Conservation (phyloP, 2,113 vertebrate genomes). For the Mormoops blainvillei region DNA sequence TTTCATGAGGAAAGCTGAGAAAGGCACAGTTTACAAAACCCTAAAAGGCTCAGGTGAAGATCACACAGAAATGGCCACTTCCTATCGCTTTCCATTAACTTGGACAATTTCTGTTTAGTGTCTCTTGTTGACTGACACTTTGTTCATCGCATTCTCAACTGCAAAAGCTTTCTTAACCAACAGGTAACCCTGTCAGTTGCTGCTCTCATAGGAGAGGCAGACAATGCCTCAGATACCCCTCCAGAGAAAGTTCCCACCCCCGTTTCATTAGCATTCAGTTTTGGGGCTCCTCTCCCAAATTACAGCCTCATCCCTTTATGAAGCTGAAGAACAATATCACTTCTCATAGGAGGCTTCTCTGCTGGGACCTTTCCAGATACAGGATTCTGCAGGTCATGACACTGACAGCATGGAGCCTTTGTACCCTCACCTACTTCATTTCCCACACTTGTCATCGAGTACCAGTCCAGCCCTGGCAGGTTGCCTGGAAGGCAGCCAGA, state of each 20-base stretch:
- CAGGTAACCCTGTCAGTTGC: rapidly evolving
- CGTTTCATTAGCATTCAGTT: neutral
- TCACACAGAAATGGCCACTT: neutral
- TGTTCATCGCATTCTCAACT: neutral
- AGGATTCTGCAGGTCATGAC: neutral
- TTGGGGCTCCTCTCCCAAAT: neutral
- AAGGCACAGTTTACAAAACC: neutral
- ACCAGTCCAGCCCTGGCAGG: neutral
- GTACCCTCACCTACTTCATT: neutral
- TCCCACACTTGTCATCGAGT: neutral
- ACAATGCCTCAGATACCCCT: neutral
- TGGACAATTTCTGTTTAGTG: neutral
- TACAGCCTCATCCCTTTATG: rapidly evolving
- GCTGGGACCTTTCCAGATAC: neutral
- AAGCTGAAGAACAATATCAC: neutral
- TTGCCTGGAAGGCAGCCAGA: neutral
- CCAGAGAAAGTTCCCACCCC: rapidly evolving
- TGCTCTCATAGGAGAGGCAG: neutral
- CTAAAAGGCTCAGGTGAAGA: neutral
- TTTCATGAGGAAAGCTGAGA: neutral
- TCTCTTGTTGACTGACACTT: neutral
- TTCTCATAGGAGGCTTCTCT: neutral
- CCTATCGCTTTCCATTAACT: neutral
- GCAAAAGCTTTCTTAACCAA: neutral
- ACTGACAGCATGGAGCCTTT: neutral